These are phyloP conservation scores for Papilio elwesi DNA, from an alignment of 2,888 invertebrate species.

Conservation along the genomic window DNA sequence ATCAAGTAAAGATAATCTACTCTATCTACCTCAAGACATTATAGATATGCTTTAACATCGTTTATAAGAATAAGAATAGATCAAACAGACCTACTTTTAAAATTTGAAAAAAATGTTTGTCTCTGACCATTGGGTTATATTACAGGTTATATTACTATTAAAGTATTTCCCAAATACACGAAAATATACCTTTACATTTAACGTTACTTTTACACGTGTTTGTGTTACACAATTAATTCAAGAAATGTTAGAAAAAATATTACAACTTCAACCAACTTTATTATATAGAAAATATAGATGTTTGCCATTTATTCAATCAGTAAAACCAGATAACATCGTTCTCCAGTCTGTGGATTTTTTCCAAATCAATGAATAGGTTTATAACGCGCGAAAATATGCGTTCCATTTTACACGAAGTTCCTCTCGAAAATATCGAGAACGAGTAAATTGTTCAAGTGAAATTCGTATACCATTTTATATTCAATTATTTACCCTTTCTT, in stretches of 20 bases:
- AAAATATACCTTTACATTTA: too few species aligned
- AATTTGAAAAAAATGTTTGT: too few species aligned
- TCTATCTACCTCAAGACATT: too few species aligned
- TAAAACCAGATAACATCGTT: background rate
- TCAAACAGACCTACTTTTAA: too few species aligned
- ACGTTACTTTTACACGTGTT: too few species aligned
- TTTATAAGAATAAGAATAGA: too few species aligned
- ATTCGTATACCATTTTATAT: background rate
- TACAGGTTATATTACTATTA: too few species aligned
- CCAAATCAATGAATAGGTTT: slow-evolving; percentile 32
- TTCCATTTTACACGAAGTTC: slow-evolving; percentile 10
- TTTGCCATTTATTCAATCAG: background rate
- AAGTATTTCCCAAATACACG: too few species aligned
- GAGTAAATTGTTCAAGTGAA: background rate
- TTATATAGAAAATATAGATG: background rate
- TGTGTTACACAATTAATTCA: too few species aligned
- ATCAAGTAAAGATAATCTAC: background rate
- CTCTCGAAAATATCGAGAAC: slow-evolving; percentile 3
- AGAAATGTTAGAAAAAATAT: too few species aligned
- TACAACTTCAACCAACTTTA: background rate
- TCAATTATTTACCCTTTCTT: background rate
- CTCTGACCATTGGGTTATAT: too few species aligned
- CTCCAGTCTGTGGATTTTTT: slow-evolving; percentile 20
- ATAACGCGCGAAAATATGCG: slow-evolving; percentile 28
- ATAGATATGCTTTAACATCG: too few species aligned